Percentiles rank a stretch among this genome's conserved stretches.
phyloP scores from a whole-genome alignment of 2,113 vertebrate species.

The Saimiri boliviensis region DNA sequence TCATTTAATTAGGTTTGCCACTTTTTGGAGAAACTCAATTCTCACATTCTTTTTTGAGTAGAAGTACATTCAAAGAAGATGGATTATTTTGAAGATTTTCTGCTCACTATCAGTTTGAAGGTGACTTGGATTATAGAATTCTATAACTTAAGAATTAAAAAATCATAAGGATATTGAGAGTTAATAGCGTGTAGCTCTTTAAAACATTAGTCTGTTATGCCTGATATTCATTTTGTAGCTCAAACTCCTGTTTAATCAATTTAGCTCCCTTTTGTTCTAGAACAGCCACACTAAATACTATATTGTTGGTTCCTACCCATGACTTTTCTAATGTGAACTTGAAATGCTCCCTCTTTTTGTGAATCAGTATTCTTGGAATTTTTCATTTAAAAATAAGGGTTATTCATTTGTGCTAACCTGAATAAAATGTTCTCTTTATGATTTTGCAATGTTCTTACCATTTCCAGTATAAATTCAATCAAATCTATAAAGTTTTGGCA shows the following conservation, averaged over 20 bases:
- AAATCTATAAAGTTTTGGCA: constrained; percentile 23
- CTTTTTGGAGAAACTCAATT: neutral
- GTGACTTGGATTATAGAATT: neutral
- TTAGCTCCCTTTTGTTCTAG: neutral
- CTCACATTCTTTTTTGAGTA: neutral
- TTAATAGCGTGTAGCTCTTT: neutral
- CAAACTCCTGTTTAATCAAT: neutral
- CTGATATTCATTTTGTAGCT: neutral
- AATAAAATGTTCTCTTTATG: constrained; percentile 43
- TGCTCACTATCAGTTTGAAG: neutral
- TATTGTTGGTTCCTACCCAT: neutral
- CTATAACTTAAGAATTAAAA: neutral
- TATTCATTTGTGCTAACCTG: constrained; percentile 4
- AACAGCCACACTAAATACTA: neutral
- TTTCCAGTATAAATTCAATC: constrained; percentile 6
- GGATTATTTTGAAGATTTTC: neutral
- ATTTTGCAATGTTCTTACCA: constrained; percentile 14
- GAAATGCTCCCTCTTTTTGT: neutral
- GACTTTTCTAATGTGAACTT: neutral
- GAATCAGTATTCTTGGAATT: constrained; percentile 13
- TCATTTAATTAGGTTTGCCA: neutral
- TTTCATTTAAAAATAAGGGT: constrained; percentile 33
- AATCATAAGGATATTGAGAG: neutral
- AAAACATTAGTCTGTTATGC: neutral
- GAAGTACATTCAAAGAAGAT: neutral